These are phyloP conservation scores for Sitobion miscanthi DNA, from an alignment of 1,140 invertebrate species.

Conservation along the genomic window DNA sequence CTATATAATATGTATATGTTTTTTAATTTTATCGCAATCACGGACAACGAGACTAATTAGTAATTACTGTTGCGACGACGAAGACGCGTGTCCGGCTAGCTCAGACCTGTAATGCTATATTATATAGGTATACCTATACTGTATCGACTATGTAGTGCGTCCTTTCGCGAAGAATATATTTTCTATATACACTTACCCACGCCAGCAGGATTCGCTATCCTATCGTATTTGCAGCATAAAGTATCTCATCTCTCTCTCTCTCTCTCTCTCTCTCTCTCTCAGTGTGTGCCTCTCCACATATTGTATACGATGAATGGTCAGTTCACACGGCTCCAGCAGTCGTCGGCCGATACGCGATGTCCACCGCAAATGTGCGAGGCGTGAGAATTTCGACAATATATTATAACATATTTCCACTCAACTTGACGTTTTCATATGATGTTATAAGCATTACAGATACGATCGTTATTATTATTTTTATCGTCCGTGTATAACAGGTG, in stretches of 20 bases:
- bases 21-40: neutral
- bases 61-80: neutral
- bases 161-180: too few species aligned
- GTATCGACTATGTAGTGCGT: too few species aligned
- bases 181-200: too few species aligned
- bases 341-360: neutral
- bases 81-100: neutral
- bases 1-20: neutral
- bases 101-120: neutral
- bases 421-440: slow-evolving; percentile 46
- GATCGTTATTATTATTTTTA: neutral
- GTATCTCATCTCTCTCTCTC: neutral
- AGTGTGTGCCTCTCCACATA: fast-evolving
- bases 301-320: neutral
- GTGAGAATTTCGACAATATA: slow-evolving; percentile 44
- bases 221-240: neutral
- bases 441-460: neutral
- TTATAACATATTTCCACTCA: slow-evolving; percentile 31
- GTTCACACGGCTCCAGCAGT: neutral
- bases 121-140: too few species aligned
- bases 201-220: neutral
- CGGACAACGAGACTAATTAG: neutral
- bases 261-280: neutral
- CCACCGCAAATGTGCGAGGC: neutral
- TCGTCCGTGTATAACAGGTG: slow-evolving; percentile 23